Evolutionary conservation across 2,888 invertebrate genomes (phyloP), one percentile per base, ranked within the genome.

Genomic region (Lydus trimaculatus): DNA sequence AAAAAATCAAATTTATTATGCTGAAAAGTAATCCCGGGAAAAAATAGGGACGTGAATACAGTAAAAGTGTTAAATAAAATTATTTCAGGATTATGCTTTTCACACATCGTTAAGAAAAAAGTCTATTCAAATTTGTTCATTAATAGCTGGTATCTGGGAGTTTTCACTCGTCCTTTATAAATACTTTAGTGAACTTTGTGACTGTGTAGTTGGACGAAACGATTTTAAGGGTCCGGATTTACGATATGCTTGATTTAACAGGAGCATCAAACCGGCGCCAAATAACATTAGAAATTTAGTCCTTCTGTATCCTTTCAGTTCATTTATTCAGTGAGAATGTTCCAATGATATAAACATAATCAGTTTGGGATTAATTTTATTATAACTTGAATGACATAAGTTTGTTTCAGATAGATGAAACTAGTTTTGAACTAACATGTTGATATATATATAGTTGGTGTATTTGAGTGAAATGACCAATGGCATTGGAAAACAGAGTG

Each of bases 401-500:
- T n/a, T 11, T 33, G 3, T 33, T 7, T 33, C 33, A 7, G 7
- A 5, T 33, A 33, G 33, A 33, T 36, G 1, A 3, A 36, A 36
- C 36, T 15, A 36, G 36, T 36, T 36, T 13, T 36, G 15, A 36
- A 36, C 36, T 13, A n/a, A n/a, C n/a, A n/a, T n/a, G n/a, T n/a
- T n/a, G n/a, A n/a, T n/a, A n/a, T n/a, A 15, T 6, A 36, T 36
- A 15, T 3, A 15, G 36, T 28, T 28, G 28, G 4, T 48, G 11
- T 25, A 8, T 71, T 73, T 70, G 65, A 76, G 72, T 75, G 67
- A 69, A 79, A 79, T 80, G 79, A 79, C 78, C 79, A 75, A 80
- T 78, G 77, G 68, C 61, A 67, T 74, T 73, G 79, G 80, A 79
- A 81, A 81, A 80, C 80, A 78, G 79, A 79, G 78, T 75, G 78